These are phyloP conservation scores for Rhabdornis inornatus DNA, from an alignment of 2,113 vertebrate genomes.

Conservation along the genomic window DNA sequence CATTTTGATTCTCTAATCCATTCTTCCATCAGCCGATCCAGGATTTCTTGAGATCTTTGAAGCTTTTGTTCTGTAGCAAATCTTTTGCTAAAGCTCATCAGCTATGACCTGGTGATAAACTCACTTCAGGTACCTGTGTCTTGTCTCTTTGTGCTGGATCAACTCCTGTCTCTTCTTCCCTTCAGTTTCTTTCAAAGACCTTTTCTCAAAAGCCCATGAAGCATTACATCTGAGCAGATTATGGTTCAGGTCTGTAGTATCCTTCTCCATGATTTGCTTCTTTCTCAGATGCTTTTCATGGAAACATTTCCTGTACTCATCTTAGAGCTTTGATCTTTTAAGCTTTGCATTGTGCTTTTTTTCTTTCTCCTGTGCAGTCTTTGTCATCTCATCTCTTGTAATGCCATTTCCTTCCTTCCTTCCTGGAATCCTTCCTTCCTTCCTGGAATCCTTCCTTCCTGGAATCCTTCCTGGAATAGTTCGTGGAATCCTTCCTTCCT, in stretches of 20 bases:
- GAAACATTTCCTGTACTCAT: neutral
- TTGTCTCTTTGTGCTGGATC: neutral
- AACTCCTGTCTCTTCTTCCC: neutral
- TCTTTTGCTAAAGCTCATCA: neutral
- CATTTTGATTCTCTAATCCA: neutral
- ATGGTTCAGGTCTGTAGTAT: neutral
- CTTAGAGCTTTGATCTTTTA: neutral
- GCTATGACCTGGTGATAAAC: neutral
- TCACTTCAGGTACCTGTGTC: neutral
- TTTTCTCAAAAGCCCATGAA: neutral
- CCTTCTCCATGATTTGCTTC: neutral
- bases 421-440: no score
- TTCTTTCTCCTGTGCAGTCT: neutral
- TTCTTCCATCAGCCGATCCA: neutral
- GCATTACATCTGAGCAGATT: neutral
- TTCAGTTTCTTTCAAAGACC: neutral
- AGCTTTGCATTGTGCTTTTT: neutral
- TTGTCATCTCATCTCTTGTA: neutral
- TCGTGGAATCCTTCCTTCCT: no score
- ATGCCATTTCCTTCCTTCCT: neutral
- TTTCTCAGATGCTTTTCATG: constrained; percentile 6
- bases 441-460: no score
- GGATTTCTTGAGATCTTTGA: constrained; percentile 29
- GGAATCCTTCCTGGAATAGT: no score
- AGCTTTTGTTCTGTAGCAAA: neutral